Conservation (phyloP, 2,888 invertebrate genomes). For the Spodoptera littoralis region DNA sequence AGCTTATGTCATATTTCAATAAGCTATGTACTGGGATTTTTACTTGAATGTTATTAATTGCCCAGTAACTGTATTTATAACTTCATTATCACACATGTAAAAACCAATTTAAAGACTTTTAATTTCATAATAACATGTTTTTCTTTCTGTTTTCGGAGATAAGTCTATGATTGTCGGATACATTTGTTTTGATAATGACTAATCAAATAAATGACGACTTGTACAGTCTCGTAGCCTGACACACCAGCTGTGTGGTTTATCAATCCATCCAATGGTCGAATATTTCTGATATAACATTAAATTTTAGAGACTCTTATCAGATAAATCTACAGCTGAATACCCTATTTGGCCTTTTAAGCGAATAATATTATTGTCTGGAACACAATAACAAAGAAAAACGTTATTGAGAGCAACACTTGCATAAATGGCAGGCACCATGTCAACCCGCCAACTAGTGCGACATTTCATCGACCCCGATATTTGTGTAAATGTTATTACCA, state of each 20-base stretch:
- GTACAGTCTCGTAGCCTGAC: too few species aligned
- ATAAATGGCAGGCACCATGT: constrained; percentile 44
- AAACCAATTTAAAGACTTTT: neutral
- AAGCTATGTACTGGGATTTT: constrained; percentile 42
- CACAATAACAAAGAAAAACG: constrained; percentile 40
- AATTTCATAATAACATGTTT: too few species aligned
- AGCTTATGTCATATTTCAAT: constrained; percentile 59
- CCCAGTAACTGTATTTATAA: constrained; percentile 2
- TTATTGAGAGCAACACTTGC: constrained; percentile 46
- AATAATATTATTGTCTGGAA: constrained; percentile 23
- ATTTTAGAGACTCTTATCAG: neutral
- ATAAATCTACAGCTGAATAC: constrained; percentile 6
- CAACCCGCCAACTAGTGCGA: constrained; percentile 41
- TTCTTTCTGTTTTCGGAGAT: too few species aligned
- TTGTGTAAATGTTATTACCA: constrained; percentile 39
- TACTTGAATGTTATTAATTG: neutral
- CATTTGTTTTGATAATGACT: too few species aligned
- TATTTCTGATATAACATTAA: constrained; percentile 1
- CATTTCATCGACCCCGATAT: constrained; percentile 49
- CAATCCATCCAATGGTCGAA: too few species aligned
- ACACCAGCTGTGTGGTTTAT: too few species aligned
- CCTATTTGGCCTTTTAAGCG: constrained; percentile 16
- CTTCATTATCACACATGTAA: constrained; percentile 2
- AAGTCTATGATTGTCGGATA: too few species aligned
- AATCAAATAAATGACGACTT: too few species aligned